Conservation (phyloP, 2,797 vertebrate genomes). For the Meriones psammophilus region DNA sequence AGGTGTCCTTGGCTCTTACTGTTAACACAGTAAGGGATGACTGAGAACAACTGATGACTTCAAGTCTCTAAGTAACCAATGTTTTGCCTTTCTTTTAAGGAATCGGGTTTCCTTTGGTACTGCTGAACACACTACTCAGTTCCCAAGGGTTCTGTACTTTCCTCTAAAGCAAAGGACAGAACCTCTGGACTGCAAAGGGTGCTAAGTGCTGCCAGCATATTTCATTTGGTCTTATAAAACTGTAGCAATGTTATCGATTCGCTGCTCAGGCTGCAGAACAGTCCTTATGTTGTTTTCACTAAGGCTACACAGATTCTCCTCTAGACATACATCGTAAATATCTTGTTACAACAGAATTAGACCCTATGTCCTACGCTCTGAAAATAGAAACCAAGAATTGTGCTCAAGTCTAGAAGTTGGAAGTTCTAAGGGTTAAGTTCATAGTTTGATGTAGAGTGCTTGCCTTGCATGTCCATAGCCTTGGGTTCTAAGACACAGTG, state of each 20-base stretch:
- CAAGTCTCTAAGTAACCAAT: neutral
- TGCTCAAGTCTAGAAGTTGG: neutral
- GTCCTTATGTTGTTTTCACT: neutral
- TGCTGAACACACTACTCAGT: neutral
- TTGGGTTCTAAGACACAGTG: neutral
- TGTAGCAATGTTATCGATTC: neutral
- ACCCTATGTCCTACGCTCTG: neutral
- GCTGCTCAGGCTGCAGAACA: neutral
- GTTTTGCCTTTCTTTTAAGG: slow-evolving; percentile 7
- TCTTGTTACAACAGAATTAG: neutral
- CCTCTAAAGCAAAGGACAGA: neutral
- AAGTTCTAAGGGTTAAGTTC: neutral
- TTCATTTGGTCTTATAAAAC: slow-evolving; percentile 13
- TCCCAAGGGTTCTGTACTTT: neutral
- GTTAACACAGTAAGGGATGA: neutral
- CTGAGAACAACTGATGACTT: neutral
- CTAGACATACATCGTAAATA: neutral
- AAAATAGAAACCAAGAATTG: neutral
- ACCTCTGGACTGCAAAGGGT: neutral
- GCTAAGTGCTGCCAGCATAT: neutral
- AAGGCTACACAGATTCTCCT: neutral
- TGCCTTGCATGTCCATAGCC: neutral
- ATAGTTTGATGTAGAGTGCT: neutral
- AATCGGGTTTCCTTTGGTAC: neutral
- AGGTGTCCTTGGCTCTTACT: neutral